Evolutionary conservation across 2,888 invertebrate genomes (phyloP).

Genomic region (Volucella inflata): DNA sequence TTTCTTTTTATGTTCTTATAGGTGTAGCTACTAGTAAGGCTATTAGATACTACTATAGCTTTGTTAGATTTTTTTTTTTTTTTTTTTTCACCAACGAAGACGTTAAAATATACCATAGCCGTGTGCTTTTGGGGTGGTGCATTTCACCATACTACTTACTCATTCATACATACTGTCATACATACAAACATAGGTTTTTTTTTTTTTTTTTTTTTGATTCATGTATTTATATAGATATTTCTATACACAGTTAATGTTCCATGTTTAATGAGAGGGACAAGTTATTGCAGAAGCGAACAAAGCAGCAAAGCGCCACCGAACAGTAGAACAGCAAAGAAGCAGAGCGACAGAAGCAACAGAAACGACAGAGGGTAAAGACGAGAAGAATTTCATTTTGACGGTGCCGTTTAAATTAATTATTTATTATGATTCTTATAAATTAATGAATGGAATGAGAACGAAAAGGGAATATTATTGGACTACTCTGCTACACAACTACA

Average conservation of each 20-base stretch:
- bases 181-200: slow-evolving; percentile 29
- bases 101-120: slow-evolving; percentile 61
- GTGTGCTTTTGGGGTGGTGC: slow-evolving; percentile 61
- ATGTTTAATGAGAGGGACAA: slow-evolving; percentile 75
- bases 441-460: slow-evolving; percentile 81
- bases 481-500: slow-evolving; percentile 52
- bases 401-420: slow-evolving; percentile 82
- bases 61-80: slow-evolving; percentile 12
- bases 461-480: slow-evolving; percentile 76
- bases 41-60: slow-evolving; percentile 68
- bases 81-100: slow-evolving; percentile 50
- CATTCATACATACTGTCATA: slow-evolving; percentile 19
- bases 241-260: slow-evolving; percentile 70
- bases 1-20: slow-evolving; percentile 42
- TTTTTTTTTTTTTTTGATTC: slow-evolving; percentile 11
- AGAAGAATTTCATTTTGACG: slow-evolving; percentile 75
- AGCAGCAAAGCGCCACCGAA: not conserved
- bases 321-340: too few species aligned
- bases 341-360: not conserved
- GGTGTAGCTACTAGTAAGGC: slow-evolving; percentile 52
- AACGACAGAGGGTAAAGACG: slow-evolving; percentile 50
- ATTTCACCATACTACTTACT: slow-evolving; percentile 39
- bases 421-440: slow-evolving; percentile 82
- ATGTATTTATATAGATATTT: slow-evolving; percentile 54
- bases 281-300: slow-evolving; percentile 60